phyloP scores from a whole-genome alignment of 2,113 vertebrate species.

The Pachycephala philippinensis region DNA sequence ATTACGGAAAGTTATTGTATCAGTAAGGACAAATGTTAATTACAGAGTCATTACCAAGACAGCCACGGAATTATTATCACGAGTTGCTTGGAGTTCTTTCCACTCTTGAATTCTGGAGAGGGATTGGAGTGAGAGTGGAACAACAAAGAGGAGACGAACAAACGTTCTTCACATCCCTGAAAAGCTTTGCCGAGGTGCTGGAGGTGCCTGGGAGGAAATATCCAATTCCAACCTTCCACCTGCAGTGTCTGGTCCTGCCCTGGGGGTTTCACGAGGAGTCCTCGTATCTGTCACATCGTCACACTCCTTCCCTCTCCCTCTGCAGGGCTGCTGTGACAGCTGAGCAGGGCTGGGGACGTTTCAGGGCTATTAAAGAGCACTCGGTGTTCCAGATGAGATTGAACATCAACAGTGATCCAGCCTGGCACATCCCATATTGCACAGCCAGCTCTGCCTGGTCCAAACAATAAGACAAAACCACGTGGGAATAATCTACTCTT shows the following conservation, averaged over 20 bases:
- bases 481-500: rapidly evolving
- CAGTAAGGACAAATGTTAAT: not conserved
- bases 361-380: not conserved
- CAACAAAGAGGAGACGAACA: not conserved
- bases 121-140: not conserved
- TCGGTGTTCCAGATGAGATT: not conserved
- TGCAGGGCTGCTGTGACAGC: not conserved
- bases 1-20: not conserved
- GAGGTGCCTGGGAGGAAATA: not conserved
- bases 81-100: not conserved
- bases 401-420: not conserved
- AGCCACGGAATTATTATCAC: rapidly evolving
- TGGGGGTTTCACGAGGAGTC: not conserved
- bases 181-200: not conserved
- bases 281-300: not conserved
- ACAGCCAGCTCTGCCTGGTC: not conserved
- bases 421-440: not conserved
- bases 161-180: rapidly evolving
- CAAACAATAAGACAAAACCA: not conserved
- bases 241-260: not conserved
- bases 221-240: rapidly evolving
- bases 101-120: not conserved
- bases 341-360: not conserved
- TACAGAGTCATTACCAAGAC: not conserved
- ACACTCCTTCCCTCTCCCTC: not conserved